Conservation (phyloP, 1,140 invertebrate genomes). For the Monochamus saltuarius region DNA sequence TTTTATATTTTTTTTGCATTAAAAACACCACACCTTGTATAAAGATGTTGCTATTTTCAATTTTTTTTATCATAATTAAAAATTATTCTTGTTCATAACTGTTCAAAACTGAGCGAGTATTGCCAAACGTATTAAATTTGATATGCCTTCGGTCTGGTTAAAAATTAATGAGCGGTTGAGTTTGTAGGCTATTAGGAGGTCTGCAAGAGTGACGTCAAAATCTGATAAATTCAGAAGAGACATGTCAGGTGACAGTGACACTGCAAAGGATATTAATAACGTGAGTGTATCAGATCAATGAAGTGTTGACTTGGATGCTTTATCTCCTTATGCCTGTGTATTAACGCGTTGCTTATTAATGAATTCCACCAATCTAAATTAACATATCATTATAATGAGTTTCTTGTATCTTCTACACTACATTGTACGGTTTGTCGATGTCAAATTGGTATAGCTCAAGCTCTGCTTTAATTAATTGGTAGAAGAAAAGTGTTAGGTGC, state of each 20-base stretch:
- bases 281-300: conserved; percentile 20
- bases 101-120: no score
- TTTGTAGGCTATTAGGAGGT: no score
- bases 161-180: no score
- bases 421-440: conserved; percentile 2
- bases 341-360: conserved; percentile 17
- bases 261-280: conserved; percentile 28
- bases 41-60: no score
- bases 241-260: conserved; percentile 24
- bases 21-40: no score
- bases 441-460: conserved; percentile 1
- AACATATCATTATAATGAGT: conserved; percentile 24
- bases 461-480: conserved; percentile 2
- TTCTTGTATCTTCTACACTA: conserved; percentile 9
- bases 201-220: no score
- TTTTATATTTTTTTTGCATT: no score
- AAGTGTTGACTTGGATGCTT: conserved; percentile 23
- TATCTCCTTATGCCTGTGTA: conserved; percentile 8
- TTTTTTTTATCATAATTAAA: no score
- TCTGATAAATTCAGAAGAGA: not conserved
- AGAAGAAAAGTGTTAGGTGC: not conserved
- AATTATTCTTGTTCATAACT: no score
- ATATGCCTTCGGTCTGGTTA: no score
- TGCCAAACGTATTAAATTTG: no score
- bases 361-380: conserved; percentile 17